Conservation (phyloP, 2,797 vertebrate genomes). For the Falco rusticolus region DNA sequence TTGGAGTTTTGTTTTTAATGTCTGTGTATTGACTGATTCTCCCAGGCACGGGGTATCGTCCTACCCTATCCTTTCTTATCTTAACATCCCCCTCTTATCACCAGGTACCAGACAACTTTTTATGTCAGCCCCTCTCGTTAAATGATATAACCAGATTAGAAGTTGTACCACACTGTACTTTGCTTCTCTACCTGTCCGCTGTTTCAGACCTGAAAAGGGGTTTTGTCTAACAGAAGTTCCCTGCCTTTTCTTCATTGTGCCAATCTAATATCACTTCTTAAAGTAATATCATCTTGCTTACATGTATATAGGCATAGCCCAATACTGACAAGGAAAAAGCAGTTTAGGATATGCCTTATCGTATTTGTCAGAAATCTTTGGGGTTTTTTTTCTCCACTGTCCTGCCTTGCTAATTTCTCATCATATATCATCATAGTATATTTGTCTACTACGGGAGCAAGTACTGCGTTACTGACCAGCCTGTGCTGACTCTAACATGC, state of each 20-base stretch:
- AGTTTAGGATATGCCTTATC: background rate
- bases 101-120: background rate
- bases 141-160: background rate
- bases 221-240: background rate
- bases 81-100: background rate
- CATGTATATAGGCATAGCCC: accelerated
- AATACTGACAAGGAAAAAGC: background rate
- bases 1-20: background rate
- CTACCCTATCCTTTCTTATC: background rate
- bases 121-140: background rate
- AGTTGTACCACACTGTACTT: background rate
- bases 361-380: background rate
- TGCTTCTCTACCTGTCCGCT: background rate
- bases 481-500: background rate
- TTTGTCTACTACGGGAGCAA: background rate
- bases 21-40: background rate
- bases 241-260: background rate
- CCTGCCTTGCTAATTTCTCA: background rate
- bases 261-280: background rate
- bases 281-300: background rate
- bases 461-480: background rate
- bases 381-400: accelerated
- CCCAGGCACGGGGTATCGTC: background rate
- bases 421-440: too few relatives aligned
- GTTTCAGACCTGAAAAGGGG: background rate